Base-by-base conservation (phyloP, 1,140 invertebrate species). In the Polyergus mexicanus region DNA sequence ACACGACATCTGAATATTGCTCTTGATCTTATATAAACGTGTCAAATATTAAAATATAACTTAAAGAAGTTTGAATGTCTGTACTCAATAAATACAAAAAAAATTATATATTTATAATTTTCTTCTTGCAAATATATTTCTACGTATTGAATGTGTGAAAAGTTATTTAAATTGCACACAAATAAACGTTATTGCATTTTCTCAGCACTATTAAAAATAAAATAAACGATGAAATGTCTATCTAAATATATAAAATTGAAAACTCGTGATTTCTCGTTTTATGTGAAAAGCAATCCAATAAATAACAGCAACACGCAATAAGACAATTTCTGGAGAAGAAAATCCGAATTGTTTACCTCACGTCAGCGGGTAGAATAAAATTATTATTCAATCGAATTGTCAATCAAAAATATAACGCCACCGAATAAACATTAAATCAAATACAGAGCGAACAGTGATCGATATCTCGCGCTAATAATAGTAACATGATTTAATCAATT, bases 51-150 rank as follows among this genome's bases (percentile, higher is more conserved):
- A 5, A 76, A 63, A 44, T 68, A 58, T 22, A 22, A 38, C 44
- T 44, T 44, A 32, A 44, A 25, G 1, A 60, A 77, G 25, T 62
- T 10, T 4, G 10, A 76, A n/a, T 41, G 2, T 10, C 3, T 47
- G 44, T 3, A 47, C 13, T 44, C 25, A 62, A 41, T 56, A 65
- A 58, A 81, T 56, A 58, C 5, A 0, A 69, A 56, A 47, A 47
- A 54, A 44, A 47, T 51, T 58, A 72, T 72, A 58, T 51, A 58
- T 44, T 71, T 81, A 58, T 38, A 38, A 68, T 68, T 16, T 19
- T 25, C n/a, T 54, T 54, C 35, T 58, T 16, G 25, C 6, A 28
- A 71, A 56, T 66, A 80, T 22, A 80, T 80, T 80, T 56, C 35
- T 56, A 4, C 19, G 19, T 51, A 19, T 51, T 51, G 5, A 54